Evolutionary conservation across 2,888 invertebrate species (phyloP).

Genomic region (Urechis unicinctus): DNA sequence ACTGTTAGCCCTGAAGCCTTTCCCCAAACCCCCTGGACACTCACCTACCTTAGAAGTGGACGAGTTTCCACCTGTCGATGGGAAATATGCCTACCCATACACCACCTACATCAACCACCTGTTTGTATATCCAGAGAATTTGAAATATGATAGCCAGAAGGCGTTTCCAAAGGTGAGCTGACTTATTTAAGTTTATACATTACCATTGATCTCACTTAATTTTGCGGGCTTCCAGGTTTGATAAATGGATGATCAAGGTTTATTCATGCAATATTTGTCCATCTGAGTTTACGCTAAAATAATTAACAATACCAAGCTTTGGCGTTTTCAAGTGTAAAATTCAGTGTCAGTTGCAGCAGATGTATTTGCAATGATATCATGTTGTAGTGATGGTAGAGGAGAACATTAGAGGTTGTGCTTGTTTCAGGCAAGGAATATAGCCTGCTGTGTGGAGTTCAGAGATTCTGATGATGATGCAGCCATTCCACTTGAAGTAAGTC

Average conservation of each 20-base stretch:
- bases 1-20: constrained; percentile 76
- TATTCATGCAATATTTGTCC: too few species aligned
- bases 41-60: constrained; percentile 77
- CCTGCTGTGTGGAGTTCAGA: constrained; percentile 79
- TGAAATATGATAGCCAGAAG: constrained; percentile 87
- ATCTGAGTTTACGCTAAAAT: too few species aligned
- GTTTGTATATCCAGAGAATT: constrained; percentile 79
- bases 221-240: too few species aligned
- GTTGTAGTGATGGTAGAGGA: too few species aligned
- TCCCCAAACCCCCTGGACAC: constrained; percentile 69
- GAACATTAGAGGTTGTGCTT: neutral
- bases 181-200: neutral
- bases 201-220: neutral
- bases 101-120: constrained; percentile 81
- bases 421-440: constrained; percentile 78
- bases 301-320: too few species aligned
- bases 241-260: too few species aligned
- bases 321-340: too few species aligned
- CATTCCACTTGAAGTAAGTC: constrained; percentile 66
- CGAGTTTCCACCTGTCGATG: constrained; percentile 60
- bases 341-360: too few species aligned
- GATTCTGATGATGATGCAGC: constrained; percentile 72
- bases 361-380: too few species aligned
- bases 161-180: constrained; percentile 67
- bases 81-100: constrained; percentile 58